Percentiles rank a stretch among this genome's conserved stretches.
These are phyloP conservation scores for Anseranas semipalmata DNA, from an alignment of 2,113 vertebrate genomes.

Conservation along the genomic window DNA sequence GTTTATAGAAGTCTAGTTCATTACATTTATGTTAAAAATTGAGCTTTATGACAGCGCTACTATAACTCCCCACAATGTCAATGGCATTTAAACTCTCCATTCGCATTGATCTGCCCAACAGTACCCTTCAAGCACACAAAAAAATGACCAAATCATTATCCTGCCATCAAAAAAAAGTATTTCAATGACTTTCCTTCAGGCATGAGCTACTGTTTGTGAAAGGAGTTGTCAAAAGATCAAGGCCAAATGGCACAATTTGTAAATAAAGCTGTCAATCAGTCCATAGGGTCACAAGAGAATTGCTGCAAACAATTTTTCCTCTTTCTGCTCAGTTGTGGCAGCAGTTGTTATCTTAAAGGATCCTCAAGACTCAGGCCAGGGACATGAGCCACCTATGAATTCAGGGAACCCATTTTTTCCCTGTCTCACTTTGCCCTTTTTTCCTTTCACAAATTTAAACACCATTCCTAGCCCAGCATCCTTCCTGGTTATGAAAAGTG, in stretches of 20 bases:
- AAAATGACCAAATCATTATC: constrained; percentile 26
- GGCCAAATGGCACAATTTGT: constrained; percentile 45
- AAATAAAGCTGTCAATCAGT: constrained; percentile 46
- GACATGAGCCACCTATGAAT: background rate
- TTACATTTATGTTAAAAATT: background rate
- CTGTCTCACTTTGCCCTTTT: background rate
- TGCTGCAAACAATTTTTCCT: background rate
- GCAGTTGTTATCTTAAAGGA: background rate
- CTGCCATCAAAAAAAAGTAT: constrained; percentile 39
- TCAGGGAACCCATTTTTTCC: background rate
- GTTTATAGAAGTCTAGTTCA: background rate
- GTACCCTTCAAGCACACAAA: background rate
- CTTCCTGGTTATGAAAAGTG: background rate
- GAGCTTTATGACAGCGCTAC: background rate
- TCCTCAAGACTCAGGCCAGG: background rate
- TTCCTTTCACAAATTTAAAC: background rate
- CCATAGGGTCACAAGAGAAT: background rate
- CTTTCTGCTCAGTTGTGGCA: background rate
- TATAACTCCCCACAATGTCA: background rate
- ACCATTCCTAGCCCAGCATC: background rate
- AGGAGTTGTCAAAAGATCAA: constrained; percentile 47
- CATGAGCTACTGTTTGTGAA: constrained; percentile 16
- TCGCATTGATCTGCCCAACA: constrained; percentile 22
- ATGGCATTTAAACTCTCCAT: background rate
- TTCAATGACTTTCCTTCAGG: constrained; percentile 41